Percentiles rank a stretch among this genome's conserved stretches.
These are phyloP conservation scores for Allobates femoralis DNA, from an alignment of 2,797 vertebrate genomes.

Conservation along the genomic window DNA sequence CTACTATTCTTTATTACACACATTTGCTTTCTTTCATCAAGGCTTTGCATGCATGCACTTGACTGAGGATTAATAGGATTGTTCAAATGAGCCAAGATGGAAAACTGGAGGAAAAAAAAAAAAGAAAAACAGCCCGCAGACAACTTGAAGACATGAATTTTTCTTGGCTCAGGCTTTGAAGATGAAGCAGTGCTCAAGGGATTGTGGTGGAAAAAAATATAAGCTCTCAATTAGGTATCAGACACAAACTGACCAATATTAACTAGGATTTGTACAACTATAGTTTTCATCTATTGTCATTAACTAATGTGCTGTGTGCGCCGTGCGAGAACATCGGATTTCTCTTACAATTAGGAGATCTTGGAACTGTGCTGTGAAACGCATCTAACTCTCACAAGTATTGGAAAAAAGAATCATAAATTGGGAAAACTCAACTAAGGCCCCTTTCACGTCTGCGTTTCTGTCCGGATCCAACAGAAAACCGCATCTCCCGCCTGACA, in stretches of 20 bases:
- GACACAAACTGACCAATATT: slow-evolving; percentile 65
- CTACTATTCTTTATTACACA: slow-evolving; percentile 62
- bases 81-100: slow-evolving; percentile 68
- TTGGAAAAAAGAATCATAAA: neutral
- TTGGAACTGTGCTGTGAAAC: neutral
- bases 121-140: slow-evolving; percentile 66
- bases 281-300: slow-evolving; percentile 57
- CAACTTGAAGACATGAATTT: slow-evolving; percentile 69
- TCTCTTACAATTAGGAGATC: slow-evolving; percentile 9
- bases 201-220: slow-evolving; percentile 62
- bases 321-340: slow-evolving; percentile 28
- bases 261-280: slow-evolving; percentile 66
- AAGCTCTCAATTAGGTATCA: slow-evolving; percentile 67
- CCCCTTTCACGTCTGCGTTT: too few relatives aligned
- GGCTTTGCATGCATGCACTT: slow-evolving; percentile 73
- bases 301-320: slow-evolving; percentile 51
- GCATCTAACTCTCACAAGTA: neutral
- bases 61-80: slow-evolving; percentile 72
- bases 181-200: slow-evolving; percentile 66
- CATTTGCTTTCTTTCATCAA: slow-evolving; percentile 67
- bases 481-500: too few relatives aligned
- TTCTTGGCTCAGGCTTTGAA: slow-evolving; percentile 70
- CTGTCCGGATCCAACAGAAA: too few relatives aligned
- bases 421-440: too few relatives aligned
- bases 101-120: slow-evolving; percentile 63